Percentiles rank a stretch among this genome's conserved stretches.
Evolutionary conservation across 1,140 invertebrate species (phyloP).

Genomic region (Drosophila nannoptera): DNA sequence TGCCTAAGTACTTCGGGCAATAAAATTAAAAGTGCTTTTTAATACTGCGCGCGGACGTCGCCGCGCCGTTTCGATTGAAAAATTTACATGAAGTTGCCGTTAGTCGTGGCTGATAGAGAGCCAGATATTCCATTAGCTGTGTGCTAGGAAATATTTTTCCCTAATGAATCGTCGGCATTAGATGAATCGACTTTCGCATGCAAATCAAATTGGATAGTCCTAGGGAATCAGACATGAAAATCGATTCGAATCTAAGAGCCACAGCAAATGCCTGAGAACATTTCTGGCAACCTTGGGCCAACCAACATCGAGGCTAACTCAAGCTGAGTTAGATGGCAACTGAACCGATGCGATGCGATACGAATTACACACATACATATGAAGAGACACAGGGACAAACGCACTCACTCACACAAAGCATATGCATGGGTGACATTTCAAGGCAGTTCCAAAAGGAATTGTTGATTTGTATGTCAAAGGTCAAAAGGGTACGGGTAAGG

Average conservation of each 20-base stretch:
- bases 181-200: constrained; percentile 28
- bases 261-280: constrained; percentile 6
- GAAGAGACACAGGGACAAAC: background rate
- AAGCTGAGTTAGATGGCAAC: constrained; percentile 34
- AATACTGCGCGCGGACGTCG: constrained; percentile 21
- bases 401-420: background rate
- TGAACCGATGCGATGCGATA: constrained; percentile 14
- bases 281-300: constrained; percentile 24
- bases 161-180: constrained; percentile 43
- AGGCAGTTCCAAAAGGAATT: constrained; percentile 38
- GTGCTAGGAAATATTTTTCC: constrained; percentile 14
- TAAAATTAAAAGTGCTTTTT: constrained; percentile 39
- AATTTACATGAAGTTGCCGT: constrained; percentile 34
- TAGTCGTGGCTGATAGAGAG: constrained; percentile 9
- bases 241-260: constrained; percentile 18
- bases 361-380: background rate
- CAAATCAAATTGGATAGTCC: constrained; percentile 38
- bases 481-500: constrained; percentile 35
- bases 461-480: constrained; percentile 49
- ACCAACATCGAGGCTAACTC: constrained; percentile 26
- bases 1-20: constrained; percentile 30
- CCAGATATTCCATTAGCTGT: constrained; percentile 12
- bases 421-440: constrained; percentile 25
- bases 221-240: constrained; percentile 30
- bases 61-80: constrained; percentile 7